Conservation (phyloP, 2,797 vertebrate species). For the Brachyalestes nurse region DNA sequence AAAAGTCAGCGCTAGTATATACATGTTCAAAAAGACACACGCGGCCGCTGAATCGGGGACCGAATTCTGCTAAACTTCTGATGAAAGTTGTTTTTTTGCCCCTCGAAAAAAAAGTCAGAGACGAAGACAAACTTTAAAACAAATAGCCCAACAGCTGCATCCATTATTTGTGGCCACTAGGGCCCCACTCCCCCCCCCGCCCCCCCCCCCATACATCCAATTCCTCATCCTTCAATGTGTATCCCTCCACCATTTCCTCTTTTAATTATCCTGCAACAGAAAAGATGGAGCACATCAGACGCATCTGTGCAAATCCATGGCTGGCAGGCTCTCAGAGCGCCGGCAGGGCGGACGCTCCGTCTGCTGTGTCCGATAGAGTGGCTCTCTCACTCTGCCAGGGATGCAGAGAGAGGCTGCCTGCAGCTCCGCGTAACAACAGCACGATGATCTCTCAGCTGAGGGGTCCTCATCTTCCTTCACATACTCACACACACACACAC, state of each 20-base stretch:
- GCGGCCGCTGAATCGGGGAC: constrained; percentile 15
- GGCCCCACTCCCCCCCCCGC: constrained; percentile 42
- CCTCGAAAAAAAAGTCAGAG: constrained; percentile 52
- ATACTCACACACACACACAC: constrained; percentile 15
- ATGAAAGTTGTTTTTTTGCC: constrained; percentile 63
- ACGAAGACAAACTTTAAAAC: constrained; percentile 71
- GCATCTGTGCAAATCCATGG: constrained; percentile 78
- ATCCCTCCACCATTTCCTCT: constrained; percentile 80
- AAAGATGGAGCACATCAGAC: constrained; percentile 82
- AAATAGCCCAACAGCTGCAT: constrained; percentile 76
- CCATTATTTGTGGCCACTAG: constrained; percentile 76
- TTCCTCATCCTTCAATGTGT: constrained; percentile 69
- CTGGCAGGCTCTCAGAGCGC: constrained; percentile 82
- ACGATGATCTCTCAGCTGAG: constrained; percentile 78
- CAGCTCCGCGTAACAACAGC: constrained; percentile 79
- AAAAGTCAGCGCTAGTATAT: constrained; percentile 7
- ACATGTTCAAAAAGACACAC: constrained; percentile 20
- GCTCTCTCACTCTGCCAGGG: constrained; percentile 69
- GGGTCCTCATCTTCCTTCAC: constrained; percentile 73
- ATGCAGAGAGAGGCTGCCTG: constrained; percentile 72
- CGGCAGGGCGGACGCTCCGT: constrained; percentile 63
- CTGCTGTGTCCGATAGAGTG: constrained; percentile 83
- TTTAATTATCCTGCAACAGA: constrained; percentile 84
- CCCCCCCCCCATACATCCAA: neutral
- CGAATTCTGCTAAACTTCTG: constrained; percentile 64